These are phyloP conservation scores for Drosophila santomea DNA, from an alignment of 1,140 invertebrate species.

Conservation along the genomic window DNA sequence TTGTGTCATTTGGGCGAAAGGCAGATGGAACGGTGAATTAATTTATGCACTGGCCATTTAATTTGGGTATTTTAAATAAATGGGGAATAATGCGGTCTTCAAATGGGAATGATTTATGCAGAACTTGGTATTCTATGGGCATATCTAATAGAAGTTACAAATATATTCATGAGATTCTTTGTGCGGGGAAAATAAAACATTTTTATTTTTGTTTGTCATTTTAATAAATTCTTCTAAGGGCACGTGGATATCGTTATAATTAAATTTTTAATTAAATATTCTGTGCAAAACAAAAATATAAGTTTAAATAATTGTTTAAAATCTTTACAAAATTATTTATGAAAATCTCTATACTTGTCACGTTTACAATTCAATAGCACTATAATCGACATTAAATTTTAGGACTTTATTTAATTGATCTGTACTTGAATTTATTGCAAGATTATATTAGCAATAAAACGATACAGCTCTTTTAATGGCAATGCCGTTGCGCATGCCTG, in stretches of 20 bases:
- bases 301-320: too few species aligned
- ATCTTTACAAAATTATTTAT: too few species aligned
- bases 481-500: neutral
- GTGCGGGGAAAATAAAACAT: neutral
- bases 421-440: neutral
- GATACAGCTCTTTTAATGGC: constrained; percentile 2
- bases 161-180: constrained; percentile 14
- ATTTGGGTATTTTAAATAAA: constrained; percentile 25
- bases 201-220: constrained; percentile 5
- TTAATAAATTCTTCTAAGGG: neutral
- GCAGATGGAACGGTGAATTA: constrained; percentile 6
- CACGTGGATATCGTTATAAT: too few species aligned
- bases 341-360: too few species aligned
- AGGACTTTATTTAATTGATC: neutral
- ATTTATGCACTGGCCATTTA: constrained; percentile 44
- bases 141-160: constrained; percentile 16
- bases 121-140: neutral
- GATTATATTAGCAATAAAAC: neutral
- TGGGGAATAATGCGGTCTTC: constrained; percentile 11
- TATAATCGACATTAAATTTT: neutral
- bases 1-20: constrained; percentile 38
- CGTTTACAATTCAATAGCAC: neutral
- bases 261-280: too few species aligned
- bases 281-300: neutral
- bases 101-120: constrained; percentile 23